phyloP scores from a whole-genome alignment of 2,888 invertebrate genomes.

The Drosophila fulvimacula region DNA sequence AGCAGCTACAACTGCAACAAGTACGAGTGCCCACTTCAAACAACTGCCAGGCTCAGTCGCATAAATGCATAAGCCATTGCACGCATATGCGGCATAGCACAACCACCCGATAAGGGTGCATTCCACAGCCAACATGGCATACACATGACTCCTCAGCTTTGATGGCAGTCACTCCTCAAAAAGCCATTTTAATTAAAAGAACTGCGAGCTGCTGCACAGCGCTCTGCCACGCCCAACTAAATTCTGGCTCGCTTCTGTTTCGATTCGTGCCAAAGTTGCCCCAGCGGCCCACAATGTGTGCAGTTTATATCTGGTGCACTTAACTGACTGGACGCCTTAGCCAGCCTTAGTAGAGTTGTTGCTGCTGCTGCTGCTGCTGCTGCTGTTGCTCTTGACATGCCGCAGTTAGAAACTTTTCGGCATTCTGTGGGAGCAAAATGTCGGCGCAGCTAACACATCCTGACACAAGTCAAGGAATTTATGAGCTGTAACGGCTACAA shows the following conservation, averaged over 20 bases:
- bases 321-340: conserved; percentile 67
- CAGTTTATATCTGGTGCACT: conserved; percentile 75
- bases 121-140: conserved; percentile 9
- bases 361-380: conserved; percentile 17
- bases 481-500: conserved; percentile 73
- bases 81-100: conserved; percentile 50
- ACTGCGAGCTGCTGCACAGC: conserved; percentile 24
- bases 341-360: conserved; percentile 29
- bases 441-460: conserved; percentile 71
- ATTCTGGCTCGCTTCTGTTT: conserved; percentile 32
- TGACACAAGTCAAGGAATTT: conserved; percentile 80
- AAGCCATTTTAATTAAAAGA: conserved; percentile 58
- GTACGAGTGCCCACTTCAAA: conserved; percentile 45
- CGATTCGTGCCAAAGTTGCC: conserved; percentile 53
- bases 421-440: conserved; percentile 60
- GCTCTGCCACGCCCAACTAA: conserved; percentile 20
- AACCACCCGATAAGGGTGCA: not conserved
- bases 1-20: conserved; percentile 56
- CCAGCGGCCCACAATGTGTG: conserved; percentile 63
- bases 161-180: conserved; percentile 23
- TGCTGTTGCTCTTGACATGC: conserved; percentile 60
- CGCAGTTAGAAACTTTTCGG: conserved; percentile 61
- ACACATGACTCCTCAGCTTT: conserved; percentile 22
- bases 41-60: conserved; percentile 67
- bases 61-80: conserved; percentile 67